phyloP scores from a whole-genome alignment of 2,888 invertebrate species.

The Elegia similella region DNA sequence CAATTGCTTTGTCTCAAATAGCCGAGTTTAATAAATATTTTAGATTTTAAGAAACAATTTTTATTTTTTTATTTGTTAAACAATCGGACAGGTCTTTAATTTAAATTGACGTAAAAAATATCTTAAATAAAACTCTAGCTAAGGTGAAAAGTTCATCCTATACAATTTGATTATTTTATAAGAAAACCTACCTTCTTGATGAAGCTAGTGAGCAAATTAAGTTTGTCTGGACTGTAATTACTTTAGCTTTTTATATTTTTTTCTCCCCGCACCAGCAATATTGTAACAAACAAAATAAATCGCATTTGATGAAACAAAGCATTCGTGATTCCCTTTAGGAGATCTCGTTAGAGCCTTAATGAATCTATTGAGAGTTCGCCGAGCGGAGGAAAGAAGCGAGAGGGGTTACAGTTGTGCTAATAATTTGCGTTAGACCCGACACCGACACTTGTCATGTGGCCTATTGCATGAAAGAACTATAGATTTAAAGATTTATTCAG shows the following conservation, averaged over 20 bases:
- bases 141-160: no score
- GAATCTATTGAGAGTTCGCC: constrained; percentile 78
- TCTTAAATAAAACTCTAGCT: no score
- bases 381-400: constrained; percentile 60
- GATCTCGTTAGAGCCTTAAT: constrained; percentile 79
- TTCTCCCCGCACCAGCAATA: constrained; percentile 35
- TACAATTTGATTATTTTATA: constrained; percentile 26
- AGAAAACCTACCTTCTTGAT: constrained; percentile 11
- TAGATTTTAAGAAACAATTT: no score
- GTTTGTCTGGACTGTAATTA: constrained; percentile 9
- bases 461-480: constrained; percentile 1
- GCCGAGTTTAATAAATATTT: no score
- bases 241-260: constrained; percentile 12
- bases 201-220: constrained; percentile 13
- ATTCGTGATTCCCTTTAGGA: constrained; percentile 70
- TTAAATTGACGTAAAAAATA: no score
- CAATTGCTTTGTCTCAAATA: no score
- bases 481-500: no score
- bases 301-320: constrained; percentile 75
- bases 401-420: constrained; percentile 65
- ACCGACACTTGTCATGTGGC: constrained; percentile 28
- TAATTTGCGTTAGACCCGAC: constrained; percentile 64
- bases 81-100: no score
- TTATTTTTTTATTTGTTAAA: no score
- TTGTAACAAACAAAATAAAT: constrained; percentile 69